Evolutionary conservation across 2,888 invertebrate species (phyloP).

Genomic region (Anticlea derivata): DNA sequence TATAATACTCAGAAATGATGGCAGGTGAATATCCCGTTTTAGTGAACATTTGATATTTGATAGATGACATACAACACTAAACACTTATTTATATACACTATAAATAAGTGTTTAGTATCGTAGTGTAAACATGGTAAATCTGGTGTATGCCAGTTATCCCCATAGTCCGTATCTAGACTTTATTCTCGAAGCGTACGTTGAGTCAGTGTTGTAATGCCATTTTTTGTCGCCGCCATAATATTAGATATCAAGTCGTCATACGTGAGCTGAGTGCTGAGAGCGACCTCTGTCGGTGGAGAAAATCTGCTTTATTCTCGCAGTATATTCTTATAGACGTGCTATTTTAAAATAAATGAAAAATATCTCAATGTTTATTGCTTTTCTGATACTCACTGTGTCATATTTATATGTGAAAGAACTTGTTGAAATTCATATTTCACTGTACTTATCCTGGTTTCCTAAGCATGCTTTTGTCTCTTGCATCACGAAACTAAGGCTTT

Average conservation of each 20-base stretch:
- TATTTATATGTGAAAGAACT: neutral
- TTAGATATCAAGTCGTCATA: conserved; percentile 57
- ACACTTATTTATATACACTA: too few relatives aligned
- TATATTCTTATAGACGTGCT: conserved; percentile 13
- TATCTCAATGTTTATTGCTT: conserved; percentile 13
- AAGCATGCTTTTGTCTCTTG: too few relatives aligned
- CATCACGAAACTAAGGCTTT: too few relatives aligned
- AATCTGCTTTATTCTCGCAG: conserved; percentile 42
- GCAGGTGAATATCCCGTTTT: too few relatives aligned
- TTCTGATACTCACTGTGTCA: neutral
- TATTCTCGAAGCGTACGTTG: conserved; percentile 41
- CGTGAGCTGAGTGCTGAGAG: conserved; percentile 49
- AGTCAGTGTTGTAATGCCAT: conserved; percentile 49
- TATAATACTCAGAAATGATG: too few relatives aligned
- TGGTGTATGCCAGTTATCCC: too few relatives aligned
- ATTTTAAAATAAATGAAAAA: conserved; percentile 13
- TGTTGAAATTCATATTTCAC: neutral
- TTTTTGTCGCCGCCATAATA: conserved; percentile 57
- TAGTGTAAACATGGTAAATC: too few relatives aligned
- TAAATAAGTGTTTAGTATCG: too few relatives aligned
- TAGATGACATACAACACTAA: too few relatives aligned
- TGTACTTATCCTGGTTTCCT: too few relatives aligned
- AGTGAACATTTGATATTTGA: too few relatives aligned
- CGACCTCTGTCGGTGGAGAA: conserved; percentile 39
- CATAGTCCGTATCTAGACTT: too few relatives aligned